Evolutionary conservation across 1,140 invertebrate species (phyloP).

Genomic region (Drosophila watanabei): DNA sequence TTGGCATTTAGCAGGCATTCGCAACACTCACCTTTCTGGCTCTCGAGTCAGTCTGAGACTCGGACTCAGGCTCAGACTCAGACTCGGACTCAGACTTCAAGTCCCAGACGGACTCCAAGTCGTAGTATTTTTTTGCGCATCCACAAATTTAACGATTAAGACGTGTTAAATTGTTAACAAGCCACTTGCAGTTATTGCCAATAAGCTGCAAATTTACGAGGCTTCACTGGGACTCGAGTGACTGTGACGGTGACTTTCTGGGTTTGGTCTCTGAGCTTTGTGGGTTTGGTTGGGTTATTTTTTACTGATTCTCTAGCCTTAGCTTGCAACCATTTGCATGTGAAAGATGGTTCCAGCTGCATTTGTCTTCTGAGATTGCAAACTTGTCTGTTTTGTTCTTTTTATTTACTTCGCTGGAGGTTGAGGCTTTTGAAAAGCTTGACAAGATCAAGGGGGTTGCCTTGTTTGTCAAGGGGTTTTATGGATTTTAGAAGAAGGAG

Average conservation of each 20-base stretch:
- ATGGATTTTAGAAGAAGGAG: background rate
- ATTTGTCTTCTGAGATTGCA: slow-evolving; percentile 18
- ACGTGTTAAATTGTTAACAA: slow-evolving; percentile 86
- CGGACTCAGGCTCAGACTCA: background rate
- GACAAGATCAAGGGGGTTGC: slow-evolving; percentile 42
- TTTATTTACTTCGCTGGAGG: slow-evolving; percentile 30
- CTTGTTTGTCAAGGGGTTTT: slow-evolving; percentile 38
- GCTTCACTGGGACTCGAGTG: slow-evolving; percentile 32
- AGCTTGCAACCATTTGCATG: slow-evolving; percentile 57
- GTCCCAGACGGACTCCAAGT: background rate
- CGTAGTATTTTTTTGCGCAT: slow-evolving; percentile 44
- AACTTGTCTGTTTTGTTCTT: background rate
- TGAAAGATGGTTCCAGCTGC: slow-evolving; percentile 31
- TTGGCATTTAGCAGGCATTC: slow-evolving; percentile 68
- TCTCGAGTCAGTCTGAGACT: background rate
- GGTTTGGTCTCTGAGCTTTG: slow-evolving; percentile 12
- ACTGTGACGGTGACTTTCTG: slow-evolving; percentile 16
- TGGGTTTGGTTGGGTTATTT: slow-evolving; percentile 9
- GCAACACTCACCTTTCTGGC: slow-evolving; percentile 26
- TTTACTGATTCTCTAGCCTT: slow-evolving; percentile 24
- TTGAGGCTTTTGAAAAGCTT: slow-evolving; percentile 39
- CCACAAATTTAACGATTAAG: slow-evolving; percentile 86
- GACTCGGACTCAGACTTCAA: background rate
- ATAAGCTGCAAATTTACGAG: slow-evolving; percentile 85
- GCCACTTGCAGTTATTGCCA: slow-evolving; percentile 85